phyloP scores from a whole-genome alignment of 2,888 invertebrate genomes.

The Drosophila mimetica region DNA sequence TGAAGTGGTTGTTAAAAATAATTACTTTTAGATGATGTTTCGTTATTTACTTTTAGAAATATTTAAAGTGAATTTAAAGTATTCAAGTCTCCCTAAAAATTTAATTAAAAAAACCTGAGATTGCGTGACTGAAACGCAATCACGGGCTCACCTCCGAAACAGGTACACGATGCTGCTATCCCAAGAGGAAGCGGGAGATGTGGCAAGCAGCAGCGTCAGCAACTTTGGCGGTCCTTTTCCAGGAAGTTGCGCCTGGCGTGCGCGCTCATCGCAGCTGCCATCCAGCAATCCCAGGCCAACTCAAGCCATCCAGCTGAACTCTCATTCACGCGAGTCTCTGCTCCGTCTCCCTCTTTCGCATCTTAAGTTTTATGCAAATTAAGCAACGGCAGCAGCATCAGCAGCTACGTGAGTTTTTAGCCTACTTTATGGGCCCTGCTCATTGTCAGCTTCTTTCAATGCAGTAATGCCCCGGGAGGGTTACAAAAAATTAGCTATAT shows the following conservation, averaged over 20 bases:
- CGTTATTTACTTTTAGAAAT: background rate
- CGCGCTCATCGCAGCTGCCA: constrained; percentile 59
- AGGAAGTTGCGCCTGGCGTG: constrained; percentile 78
- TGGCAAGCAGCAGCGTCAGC: constrained; percentile 46
- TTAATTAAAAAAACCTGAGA: background rate
- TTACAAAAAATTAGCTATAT: background rate
- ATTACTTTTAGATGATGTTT: too few species aligned
- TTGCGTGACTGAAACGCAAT: constrained; percentile 14
- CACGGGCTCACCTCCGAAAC: constrained; percentile 33
- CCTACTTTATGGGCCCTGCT: constrained; percentile 74
- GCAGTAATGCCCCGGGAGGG: constrained; percentile 1
- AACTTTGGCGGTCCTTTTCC: constrained; percentile 80
- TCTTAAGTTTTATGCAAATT: constrained; percentile 76
- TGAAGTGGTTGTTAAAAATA: too few species aligned
- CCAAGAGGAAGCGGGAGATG: constrained; percentile 34
- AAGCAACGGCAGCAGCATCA: constrained; percentile 47
- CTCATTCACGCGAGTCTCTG: constrained; percentile 63
- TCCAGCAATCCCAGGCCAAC: constrained; percentile 8
- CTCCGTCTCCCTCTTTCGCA: constrained; percentile 35
- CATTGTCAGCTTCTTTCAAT: constrained; percentile 44
- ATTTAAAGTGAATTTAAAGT: too few species aligned
- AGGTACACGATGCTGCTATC: constrained; percentile 53
- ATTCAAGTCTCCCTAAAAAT: too few species aligned
- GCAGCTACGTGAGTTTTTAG: constrained; percentile 62
- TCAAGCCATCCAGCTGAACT: constrained; percentile 31